Evolutionary conservation across 1,140 invertebrate genomes (phyloP).

Genomic region (Amyelois transitella): DNA sequence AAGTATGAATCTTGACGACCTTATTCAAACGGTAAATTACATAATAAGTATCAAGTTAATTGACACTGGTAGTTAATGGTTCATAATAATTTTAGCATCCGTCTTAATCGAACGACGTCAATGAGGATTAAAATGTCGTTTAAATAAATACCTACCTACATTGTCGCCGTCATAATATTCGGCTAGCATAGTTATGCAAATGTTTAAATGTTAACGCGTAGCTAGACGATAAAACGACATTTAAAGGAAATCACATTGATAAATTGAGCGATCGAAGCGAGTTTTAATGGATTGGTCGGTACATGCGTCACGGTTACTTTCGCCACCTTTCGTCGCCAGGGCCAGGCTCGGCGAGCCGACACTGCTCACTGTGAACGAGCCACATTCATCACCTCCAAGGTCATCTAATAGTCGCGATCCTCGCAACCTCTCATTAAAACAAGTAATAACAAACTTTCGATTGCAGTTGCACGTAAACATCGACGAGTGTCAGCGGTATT

Average conservation of each 20-base stretch:
- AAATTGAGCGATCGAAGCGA: conserved; percentile 15
- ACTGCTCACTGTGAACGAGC: conserved; percentile 23
- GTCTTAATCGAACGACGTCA: neutral
- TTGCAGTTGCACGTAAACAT: conserved; percentile 24
- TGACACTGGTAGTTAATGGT: neutral
- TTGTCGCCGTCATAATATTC: neutral
- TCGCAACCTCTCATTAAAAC: conserved; percentile 16
- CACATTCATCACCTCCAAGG: conserved; percentile 46
- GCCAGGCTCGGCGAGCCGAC: conserved; percentile 34
- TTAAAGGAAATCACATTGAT: conserved; percentile 3
- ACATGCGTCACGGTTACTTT: conserved; percentile 54
- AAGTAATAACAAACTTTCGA: conserved; percentile 32
- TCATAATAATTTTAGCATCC: neutral
- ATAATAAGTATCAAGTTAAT: neutral
- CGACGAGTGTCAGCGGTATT: conserved; percentile 15
- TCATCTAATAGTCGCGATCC: conserved; percentile 15
- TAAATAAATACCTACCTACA: neutral
- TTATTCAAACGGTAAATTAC: neutral
- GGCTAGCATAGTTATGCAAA: neutral
- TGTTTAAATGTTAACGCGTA: neutral
- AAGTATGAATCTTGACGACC: neutral
- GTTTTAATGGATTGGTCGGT: conserved; percentile 28
- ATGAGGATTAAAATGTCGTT: neutral
- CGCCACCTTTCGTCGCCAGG: conserved; percentile 63
- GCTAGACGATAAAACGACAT: neutral